Base-by-base conservation (phyloP, 2,888 invertebrate species). In the Ormia ochracea region DNA sequence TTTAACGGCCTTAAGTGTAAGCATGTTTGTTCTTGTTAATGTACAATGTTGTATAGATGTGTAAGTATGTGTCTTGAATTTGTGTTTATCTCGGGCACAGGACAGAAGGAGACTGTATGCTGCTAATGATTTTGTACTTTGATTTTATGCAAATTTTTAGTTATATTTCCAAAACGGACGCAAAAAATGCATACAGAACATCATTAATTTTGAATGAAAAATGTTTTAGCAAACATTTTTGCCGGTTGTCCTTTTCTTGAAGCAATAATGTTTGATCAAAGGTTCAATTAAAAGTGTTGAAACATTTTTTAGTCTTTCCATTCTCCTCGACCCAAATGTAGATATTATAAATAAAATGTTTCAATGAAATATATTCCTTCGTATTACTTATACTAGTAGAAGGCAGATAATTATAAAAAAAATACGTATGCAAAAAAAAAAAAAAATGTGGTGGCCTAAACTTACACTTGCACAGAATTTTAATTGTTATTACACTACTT, bases 81-180 rank as follows among this genome's bases (percentile, higher is more conserved):
- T 31, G 14, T 72, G 36, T 38, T 56, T 56, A 19, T 45, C 52
- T 33, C 69, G 48, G n/a, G 58, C 52, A 33, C 41, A 66, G 41
- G 14, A 69, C 54, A 61, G 69, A 61, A 69, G 31, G 21, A 54
- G 43, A 36, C 26, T 61, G 26, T 19, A n/a, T 41, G 48, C 65
- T 58, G 79, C 70, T 77, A 76, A 80, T 81, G 81, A 78, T 77
- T 81, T 82, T 73, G 74, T 75, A 63, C 58, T 48, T 50, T 75
- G 82, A 74, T 82, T 82, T 83, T 83, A 84, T 84, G 83, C 83
- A 82, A 84, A 83, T 83, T 83, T 80, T 81, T 45, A 38, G 43
- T 66, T 79, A 50, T 75, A 43, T 76, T 38, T 75, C 36, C 41
- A 31, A 48, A 63, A 74, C 61, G 28, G n/a, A 5, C 38, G 17